Percentiles rank a stretch among this genome's conserved stretches.
These are phyloP conservation scores for Trichonephila inaurata DNA, from an alignment of 1,140 invertebrate species.

Conservation along the genomic window DNA sequence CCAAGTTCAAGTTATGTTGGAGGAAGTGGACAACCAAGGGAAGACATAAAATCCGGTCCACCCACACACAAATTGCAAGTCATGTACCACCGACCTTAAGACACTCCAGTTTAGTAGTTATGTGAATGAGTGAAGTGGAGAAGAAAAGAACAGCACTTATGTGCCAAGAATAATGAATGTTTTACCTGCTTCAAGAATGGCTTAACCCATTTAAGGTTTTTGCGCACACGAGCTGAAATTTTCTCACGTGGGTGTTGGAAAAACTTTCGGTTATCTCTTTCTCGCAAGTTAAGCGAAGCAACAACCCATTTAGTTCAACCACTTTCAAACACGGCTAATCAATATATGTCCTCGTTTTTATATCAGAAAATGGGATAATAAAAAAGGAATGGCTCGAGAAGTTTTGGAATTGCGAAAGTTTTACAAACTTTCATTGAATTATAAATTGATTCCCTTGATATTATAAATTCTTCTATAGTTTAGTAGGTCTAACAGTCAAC, in stretches of 20 bases:
- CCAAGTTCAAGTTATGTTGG: not conserved
- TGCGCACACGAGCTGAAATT: not conserved
- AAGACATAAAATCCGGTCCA: constrained; percentile 29
- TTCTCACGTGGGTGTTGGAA: constrained; percentile 29
- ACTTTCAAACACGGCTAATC: not conserved
- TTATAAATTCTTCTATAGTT: too few species aligned
- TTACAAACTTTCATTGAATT: not conserved
- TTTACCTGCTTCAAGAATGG: constrained; percentile 9
- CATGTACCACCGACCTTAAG: constrained; percentile 8
- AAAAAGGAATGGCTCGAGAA: not conserved
- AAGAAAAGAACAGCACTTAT: constrained; percentile 26
- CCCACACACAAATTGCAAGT: constrained; percentile 21
- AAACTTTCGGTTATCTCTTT: not conserved
- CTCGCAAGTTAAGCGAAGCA: not conserved
- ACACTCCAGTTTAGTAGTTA: not conserved
- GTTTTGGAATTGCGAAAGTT: not conserved
- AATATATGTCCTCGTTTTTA: not conserved
- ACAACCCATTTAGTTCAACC: not conserved
- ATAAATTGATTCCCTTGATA: too few species aligned
- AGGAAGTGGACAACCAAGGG: constrained; percentile 12
- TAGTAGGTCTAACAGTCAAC: too few species aligned
- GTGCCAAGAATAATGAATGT: constrained; percentile 37
- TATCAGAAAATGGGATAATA: not conserved
- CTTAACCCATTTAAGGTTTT: constrained; percentile 1
- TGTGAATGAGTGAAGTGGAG: constrained; percentile 16